phyloP scores from a whole-genome alignment of 2,113 vertebrate species.

The Phylloscopus trochilus region DNA sequence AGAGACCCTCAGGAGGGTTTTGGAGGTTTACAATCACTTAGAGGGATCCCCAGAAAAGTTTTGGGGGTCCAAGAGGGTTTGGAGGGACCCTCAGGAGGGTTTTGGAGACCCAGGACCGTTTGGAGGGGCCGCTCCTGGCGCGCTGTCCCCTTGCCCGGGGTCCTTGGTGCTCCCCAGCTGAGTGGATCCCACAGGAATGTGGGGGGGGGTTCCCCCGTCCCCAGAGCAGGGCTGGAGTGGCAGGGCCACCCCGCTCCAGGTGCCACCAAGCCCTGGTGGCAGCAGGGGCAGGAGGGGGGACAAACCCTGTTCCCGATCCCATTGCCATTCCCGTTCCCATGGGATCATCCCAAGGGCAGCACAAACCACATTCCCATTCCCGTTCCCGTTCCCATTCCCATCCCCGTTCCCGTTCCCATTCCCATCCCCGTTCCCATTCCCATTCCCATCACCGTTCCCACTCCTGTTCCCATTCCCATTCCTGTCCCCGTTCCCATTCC shows the following conservation, averaged over 20 bases:
- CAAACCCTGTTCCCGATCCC: too few species aligned
- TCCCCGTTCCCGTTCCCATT: too few species aligned
- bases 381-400: too few species aligned
- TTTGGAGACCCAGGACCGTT: neutral
- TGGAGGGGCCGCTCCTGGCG: accelerated
- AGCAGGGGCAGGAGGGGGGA: neutral
- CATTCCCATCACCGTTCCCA: too few species aligned
- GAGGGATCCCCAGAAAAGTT: neutral
- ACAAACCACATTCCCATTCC: neutral
- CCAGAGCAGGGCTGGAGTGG: neutral
- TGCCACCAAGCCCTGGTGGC: neutral
- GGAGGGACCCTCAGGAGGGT: too few species aligned
- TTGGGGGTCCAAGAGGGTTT: neutral
- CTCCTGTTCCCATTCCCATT: too few species aligned
- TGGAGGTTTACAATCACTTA: too few species aligned
- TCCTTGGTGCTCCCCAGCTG: neutral
- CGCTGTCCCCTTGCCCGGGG: neutral
- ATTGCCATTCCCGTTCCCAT: too few species aligned
- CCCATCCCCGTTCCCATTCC: too few species aligned
- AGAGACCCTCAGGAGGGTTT: neutral
- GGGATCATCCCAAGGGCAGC: too few species aligned
- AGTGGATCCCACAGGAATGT: neutral
- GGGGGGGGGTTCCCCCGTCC: neutral
- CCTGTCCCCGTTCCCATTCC: too few species aligned
- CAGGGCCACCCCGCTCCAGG: accelerated